phyloP scores from a whole-genome alignment of 2,888 invertebrate species.

The Octodonta nipae region DNA sequence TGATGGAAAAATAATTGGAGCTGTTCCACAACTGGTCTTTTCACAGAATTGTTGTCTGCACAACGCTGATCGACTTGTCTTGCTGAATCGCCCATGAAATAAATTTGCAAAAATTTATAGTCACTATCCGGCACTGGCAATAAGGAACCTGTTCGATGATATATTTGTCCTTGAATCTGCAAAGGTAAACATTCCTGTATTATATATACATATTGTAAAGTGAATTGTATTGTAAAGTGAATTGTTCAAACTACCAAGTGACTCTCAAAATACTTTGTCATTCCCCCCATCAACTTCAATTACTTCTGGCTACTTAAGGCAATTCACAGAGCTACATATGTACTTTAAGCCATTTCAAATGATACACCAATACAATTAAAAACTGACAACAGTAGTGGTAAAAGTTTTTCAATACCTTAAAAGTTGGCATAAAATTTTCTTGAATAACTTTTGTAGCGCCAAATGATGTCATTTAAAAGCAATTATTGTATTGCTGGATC shows the following conservation, averaged over 20 bases:
- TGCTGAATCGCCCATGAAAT: conserved; percentile 2
- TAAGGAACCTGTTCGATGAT: background rate
- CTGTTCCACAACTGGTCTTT: conserved; percentile 18
- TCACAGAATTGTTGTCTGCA: conserved; percentile 9
- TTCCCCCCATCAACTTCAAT: no score
- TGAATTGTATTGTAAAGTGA: no score
- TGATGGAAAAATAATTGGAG: conserved; percentile 15
- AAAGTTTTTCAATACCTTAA: conserved; percentile 1
- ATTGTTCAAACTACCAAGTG: no score
- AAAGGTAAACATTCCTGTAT: no score
- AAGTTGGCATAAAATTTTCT: conserved; percentile 1
- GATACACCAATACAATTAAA: background rate
- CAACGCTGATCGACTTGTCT: conserved; percentile 1
- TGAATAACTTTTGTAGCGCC: background rate
- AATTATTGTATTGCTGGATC: conserved; percentile 1
- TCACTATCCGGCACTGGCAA: background rate
- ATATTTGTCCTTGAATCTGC: no score
- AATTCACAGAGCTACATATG: background rate
- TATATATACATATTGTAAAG: background rate
- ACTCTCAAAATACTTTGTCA: no score
- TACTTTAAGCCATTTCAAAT: background rate
- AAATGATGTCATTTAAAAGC: conserved; percentile 2
- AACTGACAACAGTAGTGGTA: background rate
- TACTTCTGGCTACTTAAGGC: no score
- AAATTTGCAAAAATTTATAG: conserved; percentile 4